Evolutionary conservation across 2,113 vertebrate genomes (phyloP).

Genomic region (Myocastor coypus): DNA sequence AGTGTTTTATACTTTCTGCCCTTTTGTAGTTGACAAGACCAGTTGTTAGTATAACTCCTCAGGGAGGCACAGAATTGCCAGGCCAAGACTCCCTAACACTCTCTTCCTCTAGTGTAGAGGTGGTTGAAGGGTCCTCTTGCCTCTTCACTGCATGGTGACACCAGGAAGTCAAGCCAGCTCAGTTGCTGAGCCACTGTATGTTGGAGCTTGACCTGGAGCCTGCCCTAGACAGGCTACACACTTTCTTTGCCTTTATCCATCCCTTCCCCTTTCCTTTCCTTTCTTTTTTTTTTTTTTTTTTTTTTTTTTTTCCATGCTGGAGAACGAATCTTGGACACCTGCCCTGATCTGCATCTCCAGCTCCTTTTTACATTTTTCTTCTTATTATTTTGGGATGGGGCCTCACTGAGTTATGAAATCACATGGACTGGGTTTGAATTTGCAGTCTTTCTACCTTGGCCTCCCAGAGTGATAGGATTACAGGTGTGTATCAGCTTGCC

Average conservation of each 20-base stretch:
- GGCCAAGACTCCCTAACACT: not conserved
- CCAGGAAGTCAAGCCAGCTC: not conserved
- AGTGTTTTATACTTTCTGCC: not conserved
- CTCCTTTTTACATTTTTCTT: not conserved
- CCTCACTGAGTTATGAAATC: not conserved
- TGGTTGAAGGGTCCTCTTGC: not conserved
- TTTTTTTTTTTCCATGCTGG: not conserved
- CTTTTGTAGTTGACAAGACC: not conserved
- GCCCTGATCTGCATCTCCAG: not conserved
- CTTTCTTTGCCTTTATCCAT: not conserved
- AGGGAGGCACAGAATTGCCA: not conserved
- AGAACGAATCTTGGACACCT: not conserved
- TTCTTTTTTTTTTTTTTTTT: not conserved
- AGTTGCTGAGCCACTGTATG: not conserved
- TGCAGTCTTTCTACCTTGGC: not conserved
- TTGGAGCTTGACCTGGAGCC: not conserved
- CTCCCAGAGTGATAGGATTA: not conserved
- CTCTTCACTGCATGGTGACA: not conserved
- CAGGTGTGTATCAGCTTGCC: too few species aligned
- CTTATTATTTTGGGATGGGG: not conserved
- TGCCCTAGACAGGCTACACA: not conserved
- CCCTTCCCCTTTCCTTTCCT: not conserved
- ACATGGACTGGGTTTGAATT: not conserved
- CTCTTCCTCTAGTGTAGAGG: not conserved
- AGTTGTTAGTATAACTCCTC: not conserved